Conservation (phyloP, 2,888 invertebrate genomes). For the Epinotia bilunana region DNA sequence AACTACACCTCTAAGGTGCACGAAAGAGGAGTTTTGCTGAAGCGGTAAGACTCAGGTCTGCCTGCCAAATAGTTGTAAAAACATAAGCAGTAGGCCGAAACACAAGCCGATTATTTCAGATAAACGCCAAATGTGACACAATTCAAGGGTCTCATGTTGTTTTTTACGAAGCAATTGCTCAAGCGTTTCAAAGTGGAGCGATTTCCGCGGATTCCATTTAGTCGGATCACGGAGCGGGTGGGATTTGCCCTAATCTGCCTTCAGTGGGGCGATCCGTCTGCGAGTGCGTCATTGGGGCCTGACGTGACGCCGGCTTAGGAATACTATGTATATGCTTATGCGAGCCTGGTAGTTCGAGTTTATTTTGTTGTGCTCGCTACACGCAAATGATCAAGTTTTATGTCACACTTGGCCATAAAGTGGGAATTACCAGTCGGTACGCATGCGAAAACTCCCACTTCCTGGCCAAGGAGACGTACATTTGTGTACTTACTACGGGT, state of each 20-base stretch:
- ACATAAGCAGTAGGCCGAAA: background rate
- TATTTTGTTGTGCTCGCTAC: background rate
- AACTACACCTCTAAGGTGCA: no score
- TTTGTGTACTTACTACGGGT: no score
- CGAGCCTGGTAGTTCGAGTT: slow-evolving; percentile 26
- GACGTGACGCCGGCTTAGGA: slow-evolving; percentile 24
- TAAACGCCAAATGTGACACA: slow-evolving; percentile 4
- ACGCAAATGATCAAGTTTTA: background rate
- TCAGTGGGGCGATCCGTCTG: slow-evolving; percentile 46
- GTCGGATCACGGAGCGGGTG: slow-evolving; percentile 44
- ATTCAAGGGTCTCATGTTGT: slow-evolving; percentile 16
- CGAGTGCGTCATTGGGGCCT: slow-evolving; percentile 24
- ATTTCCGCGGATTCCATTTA: slow-evolving; percentile 48
- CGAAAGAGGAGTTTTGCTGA: no score
- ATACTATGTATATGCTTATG: slow-evolving; percentile 30
- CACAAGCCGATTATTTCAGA: background rate
- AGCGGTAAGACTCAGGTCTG: no score
- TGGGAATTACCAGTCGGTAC: no score
- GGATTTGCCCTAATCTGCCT: slow-evolving; percentile 50
- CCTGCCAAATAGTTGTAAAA: background rate
- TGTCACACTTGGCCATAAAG: no score
- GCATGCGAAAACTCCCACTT: no score
- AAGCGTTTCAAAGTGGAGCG: slow-evolving; percentile 38
- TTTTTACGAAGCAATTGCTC: slow-evolving; percentile 31
- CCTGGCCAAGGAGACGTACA: no score